A percentile compares a stretch with the other conserved stretches of the same genome.
phyloP scores from a whole-genome alignment of 1,140 invertebrate species.

The Neodiprion virginianus region DNA sequence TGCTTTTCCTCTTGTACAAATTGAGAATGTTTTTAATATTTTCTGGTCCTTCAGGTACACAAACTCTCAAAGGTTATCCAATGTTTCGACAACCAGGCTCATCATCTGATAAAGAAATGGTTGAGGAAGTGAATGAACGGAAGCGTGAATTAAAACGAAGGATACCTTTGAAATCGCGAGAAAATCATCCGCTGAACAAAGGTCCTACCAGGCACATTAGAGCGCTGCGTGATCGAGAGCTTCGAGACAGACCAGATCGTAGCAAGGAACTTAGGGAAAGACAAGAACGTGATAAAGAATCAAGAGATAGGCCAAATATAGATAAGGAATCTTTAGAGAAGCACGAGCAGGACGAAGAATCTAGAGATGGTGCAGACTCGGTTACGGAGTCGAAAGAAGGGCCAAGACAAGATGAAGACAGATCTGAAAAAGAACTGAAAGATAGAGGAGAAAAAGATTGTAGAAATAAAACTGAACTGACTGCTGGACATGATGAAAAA shows the following conservation, averaged over 20 bases:
- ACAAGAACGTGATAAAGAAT: conserved; percentile 28
- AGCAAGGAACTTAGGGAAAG: conserved; percentile 24
- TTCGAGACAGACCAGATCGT: conserved; percentile 38
- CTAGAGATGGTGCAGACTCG: conserved; percentile 41
- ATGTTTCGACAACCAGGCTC: conserved; percentile 60
- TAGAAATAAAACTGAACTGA: conserved; percentile 39
- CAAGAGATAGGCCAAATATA: conserved; percentile 41
- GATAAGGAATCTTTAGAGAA: conserved; percentile 46
- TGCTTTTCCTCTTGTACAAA: background rate
- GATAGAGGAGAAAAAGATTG: conserved; percentile 34
- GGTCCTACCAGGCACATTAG: conserved; percentile 48
- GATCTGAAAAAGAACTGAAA: conserved; percentile 36
- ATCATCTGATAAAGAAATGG: conserved; percentile 59
- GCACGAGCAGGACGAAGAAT: conserved; percentile 34
- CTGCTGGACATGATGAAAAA: conserved; percentile 44
- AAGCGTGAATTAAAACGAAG: conserved; percentile 46
- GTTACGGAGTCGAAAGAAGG: conserved; percentile 38
- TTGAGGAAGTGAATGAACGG: conserved; percentile 50
- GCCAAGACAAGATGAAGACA: conserved; percentile 24
- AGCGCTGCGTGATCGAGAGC: conserved; percentile 38
- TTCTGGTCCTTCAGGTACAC: conserved; percentile 48
- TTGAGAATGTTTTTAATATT: conserved; percentile 9
- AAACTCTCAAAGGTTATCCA: conserved; percentile 60
- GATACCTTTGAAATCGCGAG: conserved; percentile 54
- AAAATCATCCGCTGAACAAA: conserved; percentile 55